Evolutionary conservation across 2,113 vertebrate genomes (phyloP).

Genomic region (Helogale parvula): DNA sequence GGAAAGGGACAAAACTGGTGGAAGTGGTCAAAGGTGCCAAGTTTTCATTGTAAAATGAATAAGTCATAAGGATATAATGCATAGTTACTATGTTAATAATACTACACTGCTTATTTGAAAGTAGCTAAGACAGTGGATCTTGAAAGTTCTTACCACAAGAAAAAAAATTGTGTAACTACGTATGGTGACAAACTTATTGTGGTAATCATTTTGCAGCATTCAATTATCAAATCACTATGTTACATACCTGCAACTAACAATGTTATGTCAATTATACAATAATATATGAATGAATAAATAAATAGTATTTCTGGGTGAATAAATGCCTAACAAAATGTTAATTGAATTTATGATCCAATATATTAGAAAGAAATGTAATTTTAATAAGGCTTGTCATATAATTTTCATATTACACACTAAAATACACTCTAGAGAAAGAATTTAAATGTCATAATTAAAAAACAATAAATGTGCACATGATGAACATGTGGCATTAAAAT

Average conservation of each 20-base stretch:
- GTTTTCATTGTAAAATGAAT: background rate
- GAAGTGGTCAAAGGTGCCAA: background rate
- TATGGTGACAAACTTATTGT: background rate
- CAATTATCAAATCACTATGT: background rate
- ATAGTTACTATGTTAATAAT: background rate
- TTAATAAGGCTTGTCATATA: background rate
- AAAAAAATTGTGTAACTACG: background rate
- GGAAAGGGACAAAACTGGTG: background rate
- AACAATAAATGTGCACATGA: background rate
- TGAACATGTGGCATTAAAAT: background rate
- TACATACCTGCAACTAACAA: background rate
- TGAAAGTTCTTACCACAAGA: background rate
- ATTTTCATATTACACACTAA: background rate
- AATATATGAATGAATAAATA: background rate
- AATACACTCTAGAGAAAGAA: background rate
- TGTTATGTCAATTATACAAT: background rate
- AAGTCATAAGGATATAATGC: background rate
- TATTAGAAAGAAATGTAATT: background rate
- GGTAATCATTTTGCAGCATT: background rate
- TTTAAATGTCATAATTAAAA: background rate
- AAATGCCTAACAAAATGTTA: background rate
- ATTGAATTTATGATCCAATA: background rate
- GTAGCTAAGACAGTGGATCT: background rate
- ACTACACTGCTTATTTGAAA: background rate
- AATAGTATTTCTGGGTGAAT: background rate